phyloP scores from a whole-genome alignment of 2,113 vertebrate species.

The Hypocryptadius cinnamomeus region DNA sequence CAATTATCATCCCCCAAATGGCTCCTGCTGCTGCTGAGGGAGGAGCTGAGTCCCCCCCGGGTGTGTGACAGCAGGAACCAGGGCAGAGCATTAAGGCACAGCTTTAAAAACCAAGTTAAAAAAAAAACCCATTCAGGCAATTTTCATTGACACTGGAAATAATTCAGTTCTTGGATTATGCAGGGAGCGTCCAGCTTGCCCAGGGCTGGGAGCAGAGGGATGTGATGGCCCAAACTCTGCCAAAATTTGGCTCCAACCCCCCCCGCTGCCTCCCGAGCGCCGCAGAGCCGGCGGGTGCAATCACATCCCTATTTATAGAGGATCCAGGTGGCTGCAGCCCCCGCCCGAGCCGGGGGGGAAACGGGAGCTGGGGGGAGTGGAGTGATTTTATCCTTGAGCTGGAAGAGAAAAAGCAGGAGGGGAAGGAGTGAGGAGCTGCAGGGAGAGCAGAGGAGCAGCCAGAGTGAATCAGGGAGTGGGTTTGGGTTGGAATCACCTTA shows the following conservation, averaged over 20 bases:
- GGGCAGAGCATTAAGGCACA: background rate
- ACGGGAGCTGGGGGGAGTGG: background rate
- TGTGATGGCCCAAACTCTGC: background rate
- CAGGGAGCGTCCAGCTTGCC: accelerated
- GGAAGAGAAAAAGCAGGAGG: background rate
- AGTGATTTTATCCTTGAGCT: background rate
- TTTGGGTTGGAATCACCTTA: background rate
- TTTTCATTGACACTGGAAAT: background rate
- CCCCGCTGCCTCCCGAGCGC: accelerated
- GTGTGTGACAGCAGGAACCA: background rate
- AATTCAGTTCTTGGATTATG: accelerated
- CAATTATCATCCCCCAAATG: background rate
- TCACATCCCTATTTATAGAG: background rate
- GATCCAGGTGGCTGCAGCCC: background rate
- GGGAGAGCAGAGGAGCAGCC: background rate
- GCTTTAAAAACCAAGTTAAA: background rate
- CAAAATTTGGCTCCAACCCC: background rate
- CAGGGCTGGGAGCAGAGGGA: background rate
- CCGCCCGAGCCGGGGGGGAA: background rate
- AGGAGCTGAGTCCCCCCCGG: accelerated
- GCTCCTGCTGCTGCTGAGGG: background rate
- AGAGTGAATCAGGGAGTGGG: accelerated
- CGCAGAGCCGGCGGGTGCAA: accelerated
- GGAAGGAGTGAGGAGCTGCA: background rate
- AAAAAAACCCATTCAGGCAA: background rate